phyloP scores from a whole-genome alignment of 2,888 invertebrate species.

The Crocallis elinguaria region DNA sequence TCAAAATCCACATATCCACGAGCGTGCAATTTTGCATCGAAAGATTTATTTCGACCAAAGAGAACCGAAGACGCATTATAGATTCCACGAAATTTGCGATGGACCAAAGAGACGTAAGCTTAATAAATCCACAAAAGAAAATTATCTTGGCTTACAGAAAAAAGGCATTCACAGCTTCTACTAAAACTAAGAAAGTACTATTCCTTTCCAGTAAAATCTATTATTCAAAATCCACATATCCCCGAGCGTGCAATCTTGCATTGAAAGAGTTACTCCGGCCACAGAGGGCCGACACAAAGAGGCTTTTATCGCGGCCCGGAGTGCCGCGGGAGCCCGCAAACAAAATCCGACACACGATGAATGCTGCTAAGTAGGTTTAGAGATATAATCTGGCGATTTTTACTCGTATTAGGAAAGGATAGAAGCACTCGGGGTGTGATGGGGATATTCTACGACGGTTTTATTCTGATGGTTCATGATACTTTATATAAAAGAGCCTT shows the following conservation, averaged over 20 bases:
- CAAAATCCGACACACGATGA: slow-evolving; percentile 66
- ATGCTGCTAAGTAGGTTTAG: slow-evolving; percentile 63
- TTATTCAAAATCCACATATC: slow-evolving; percentile 36
- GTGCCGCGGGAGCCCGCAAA: slow-evolving; percentile 60
- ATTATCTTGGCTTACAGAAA: no score
- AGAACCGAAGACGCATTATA: no score
- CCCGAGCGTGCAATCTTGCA: slow-evolving; percentile 59
- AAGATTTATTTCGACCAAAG: slow-evolving; percentile 45
- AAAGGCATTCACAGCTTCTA: no score
- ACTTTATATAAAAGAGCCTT: background rate
- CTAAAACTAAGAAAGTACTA: background rate
- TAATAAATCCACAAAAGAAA: no score
- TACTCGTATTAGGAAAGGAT: slow-evolving; percentile 23
- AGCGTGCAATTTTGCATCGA: slow-evolving; percentile 61
- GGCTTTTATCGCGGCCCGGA: slow-evolving; percentile 68
- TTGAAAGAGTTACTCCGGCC: slow-evolving; percentile 45
- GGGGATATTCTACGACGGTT: background rate
- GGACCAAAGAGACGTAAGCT: no score
- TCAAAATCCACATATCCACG: slow-evolving; percentile 31
- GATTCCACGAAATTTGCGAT: no score
- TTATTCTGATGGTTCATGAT: background rate
- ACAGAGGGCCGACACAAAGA: slow-evolving; percentile 66
- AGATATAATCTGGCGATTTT: slow-evolving; percentile 56
- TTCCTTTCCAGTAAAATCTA: slow-evolving; percentile 14
- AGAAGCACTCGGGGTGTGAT: slow-evolving; percentile 12